Evolutionary conservation across 2,888 invertebrate species (phyloP).

Genomic region (Thereva nobilitata): DNA sequence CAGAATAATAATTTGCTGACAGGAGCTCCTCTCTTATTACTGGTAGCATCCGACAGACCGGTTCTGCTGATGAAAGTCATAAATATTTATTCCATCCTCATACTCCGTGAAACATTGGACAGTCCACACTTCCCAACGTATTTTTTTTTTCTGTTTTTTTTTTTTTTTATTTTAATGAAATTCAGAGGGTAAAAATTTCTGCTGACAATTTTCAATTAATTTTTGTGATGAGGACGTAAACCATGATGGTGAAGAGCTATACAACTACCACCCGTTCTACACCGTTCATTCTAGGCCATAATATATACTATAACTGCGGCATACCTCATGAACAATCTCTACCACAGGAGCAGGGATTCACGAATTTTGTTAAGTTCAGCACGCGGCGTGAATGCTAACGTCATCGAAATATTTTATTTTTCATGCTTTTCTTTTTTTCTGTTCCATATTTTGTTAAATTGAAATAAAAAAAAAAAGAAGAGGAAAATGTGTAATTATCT

Average conservation of each 20-base stretch:
- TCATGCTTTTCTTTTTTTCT: not conserved
- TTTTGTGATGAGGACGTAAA: slow-evolving; percentile 28
- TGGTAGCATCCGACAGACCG: too few relatives aligned
- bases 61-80: slow-evolving; percentile 2
- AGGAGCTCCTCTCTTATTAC: too few relatives aligned
- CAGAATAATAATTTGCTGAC: too few relatives aligned
- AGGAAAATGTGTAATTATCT: slow-evolving; percentile 14
- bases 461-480: slow-evolving; percentile 7
- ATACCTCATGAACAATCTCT: not conserved
- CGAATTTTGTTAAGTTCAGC: slow-evolving; percentile 18
- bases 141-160: too few relatives aligned
- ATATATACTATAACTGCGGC: too few relatives aligned
- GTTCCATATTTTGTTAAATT: too few relatives aligned
- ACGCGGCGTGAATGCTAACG: slow-evolving; percentile 21
- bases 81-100: slow-evolving; percentile 25
- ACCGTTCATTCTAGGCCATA: too few relatives aligned
- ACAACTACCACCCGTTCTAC: too few relatives aligned
- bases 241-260: not conserved
- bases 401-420: slow-evolving; percentile 17
- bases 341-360: not conserved
- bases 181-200: slow-evolving; percentile 33
- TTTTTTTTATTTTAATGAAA: slow-evolving; percentile 22
- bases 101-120: not conserved
- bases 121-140: slow-evolving; percentile 7
- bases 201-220: slow-evolving; percentile 42